These are phyloP conservation scores for Sebastes vulpes DNA, from an alignment of 2,797 vertebrate species.

Conservation along the genomic window DNA sequence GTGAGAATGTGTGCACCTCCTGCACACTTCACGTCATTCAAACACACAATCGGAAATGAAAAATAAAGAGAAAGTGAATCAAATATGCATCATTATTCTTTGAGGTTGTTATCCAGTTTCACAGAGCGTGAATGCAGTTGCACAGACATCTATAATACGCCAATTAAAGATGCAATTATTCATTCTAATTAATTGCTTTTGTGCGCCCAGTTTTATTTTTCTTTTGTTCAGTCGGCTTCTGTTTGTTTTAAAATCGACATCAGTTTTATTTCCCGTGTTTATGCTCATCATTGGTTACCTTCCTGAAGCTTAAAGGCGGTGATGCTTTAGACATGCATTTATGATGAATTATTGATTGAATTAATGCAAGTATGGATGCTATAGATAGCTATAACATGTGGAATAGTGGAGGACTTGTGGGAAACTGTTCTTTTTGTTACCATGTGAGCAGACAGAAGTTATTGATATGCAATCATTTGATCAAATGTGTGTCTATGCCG, in stretches of 20 bases:
- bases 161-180: conserved; percentile 14
- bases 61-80: not conserved
- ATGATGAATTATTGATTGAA: conserved; percentile 1
- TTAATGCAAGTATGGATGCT: not conserved
- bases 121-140: not conserved
- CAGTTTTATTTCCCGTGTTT: not conserved
- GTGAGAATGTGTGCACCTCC: not conserved
- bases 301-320: not conserved
- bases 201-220: not conserved
- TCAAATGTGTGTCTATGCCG: no score
- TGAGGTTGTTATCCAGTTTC: not conserved
- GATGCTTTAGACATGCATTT: not conserved
- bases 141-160: not conserved
- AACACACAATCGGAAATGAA: not conserved
- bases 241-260: not conserved
- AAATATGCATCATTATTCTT: not conserved
- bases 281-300: not conserved
- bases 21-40: not conserved
- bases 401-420: no score
- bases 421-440: no score
- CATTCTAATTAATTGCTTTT: not conserved
- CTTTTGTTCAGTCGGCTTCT: not conserved
- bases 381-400: no score
- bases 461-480: no score
- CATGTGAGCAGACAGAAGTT: no score